phyloP scores from a whole-genome alignment of 2,797 vertebrate species.

The Scomberomorus guttatus region DNA sequence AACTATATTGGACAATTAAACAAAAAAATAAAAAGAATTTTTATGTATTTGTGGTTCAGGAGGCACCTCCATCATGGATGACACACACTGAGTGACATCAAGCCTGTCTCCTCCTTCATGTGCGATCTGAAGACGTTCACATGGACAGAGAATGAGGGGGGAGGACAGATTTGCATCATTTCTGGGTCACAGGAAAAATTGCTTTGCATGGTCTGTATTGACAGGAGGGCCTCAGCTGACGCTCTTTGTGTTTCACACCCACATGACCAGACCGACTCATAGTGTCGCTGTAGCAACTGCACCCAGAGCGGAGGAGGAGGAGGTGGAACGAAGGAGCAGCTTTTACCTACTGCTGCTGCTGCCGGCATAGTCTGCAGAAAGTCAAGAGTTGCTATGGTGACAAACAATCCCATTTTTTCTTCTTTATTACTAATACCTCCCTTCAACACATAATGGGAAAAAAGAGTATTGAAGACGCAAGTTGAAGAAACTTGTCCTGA shows the following conservation, averaged over 20 bases:
- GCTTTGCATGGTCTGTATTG: background rate
- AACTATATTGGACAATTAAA: constrained; percentile 14
- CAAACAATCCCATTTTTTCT: background rate
- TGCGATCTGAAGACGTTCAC: background rate
- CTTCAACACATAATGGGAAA: background rate
- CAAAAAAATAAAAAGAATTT: constrained; percentile 16
- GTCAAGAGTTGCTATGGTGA: constrained; percentile 34
- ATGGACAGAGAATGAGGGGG: background rate
- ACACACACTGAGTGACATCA: constrained; percentile 16
- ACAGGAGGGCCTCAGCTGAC: background rate
- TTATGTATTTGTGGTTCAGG: constrained; percentile 35
- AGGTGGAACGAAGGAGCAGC: background rate
- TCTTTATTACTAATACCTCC: constrained; percentile 11
- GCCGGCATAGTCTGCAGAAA: constrained; percentile 22
- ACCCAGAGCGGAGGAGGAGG: background rate
- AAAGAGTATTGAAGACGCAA: background rate
- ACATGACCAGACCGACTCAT: constrained; percentile 45
- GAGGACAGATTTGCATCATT: background rate
- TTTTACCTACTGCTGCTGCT: constrained; percentile 22
- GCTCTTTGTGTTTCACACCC: constrained; percentile 12
- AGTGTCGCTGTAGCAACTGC: constrained; percentile 51
- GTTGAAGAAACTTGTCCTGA: background rate
- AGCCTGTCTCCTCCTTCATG: constrained; percentile 1
- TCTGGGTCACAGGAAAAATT: background rate
- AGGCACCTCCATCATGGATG: constrained; percentile 32